Conservation (phyloP, 2,797 vertebrate species). For the Helarctos malayanus region DNA sequence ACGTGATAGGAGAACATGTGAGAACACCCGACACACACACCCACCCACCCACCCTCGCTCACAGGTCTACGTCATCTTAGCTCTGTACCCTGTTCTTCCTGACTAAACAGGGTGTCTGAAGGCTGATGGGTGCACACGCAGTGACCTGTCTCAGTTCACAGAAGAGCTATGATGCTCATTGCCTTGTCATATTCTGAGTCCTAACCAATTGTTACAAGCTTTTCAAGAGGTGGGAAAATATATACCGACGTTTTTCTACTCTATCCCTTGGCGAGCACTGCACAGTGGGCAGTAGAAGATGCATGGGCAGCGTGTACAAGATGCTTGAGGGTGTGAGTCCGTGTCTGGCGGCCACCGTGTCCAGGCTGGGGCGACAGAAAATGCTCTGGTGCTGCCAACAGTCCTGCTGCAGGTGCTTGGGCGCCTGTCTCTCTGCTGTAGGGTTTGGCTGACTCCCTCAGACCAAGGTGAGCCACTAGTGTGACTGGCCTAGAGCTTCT, state of each 20-base stretch:
- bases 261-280: neutral
- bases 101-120: neutral
- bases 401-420: neutral
- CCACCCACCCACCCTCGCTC: neutral
- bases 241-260: neutral
- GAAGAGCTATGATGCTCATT: neutral
- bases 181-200: neutral
- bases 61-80: neutral
- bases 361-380: neutral
- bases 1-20: neutral
- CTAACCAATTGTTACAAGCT: neutral
- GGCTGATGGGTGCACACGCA: neutral
- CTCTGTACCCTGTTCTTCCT: neutral
- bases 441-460: neutral
- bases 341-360: accelerated
- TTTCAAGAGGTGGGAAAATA: neutral
- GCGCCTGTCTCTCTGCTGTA: neutral
- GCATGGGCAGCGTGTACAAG: neutral
- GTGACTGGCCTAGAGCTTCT: neutral
- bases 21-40: neutral
- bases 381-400: neutral
- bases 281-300: neutral
- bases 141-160: neutral
- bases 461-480: neutral
- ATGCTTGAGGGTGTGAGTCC: neutral